These are phyloP conservation scores for Gallinago nigripennis DNA, from an alignment of 2,797 vertebrate species.

Conservation along the genomic window DNA sequence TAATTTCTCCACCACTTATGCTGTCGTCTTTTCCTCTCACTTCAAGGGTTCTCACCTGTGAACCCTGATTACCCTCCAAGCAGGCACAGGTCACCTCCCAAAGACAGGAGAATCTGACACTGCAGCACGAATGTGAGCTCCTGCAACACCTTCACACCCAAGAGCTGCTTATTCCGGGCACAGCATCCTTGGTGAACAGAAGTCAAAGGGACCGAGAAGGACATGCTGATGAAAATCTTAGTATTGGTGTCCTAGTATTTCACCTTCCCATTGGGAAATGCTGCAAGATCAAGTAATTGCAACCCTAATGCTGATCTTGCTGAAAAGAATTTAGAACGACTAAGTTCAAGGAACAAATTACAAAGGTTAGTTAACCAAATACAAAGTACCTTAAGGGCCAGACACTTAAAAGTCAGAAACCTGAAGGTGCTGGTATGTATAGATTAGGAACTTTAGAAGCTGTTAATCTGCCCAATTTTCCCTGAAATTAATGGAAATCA, in stretches of 20 bases:
- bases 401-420: not conserved
- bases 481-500: not conserved
- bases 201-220: not conserved
- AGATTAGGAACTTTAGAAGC: not conserved
- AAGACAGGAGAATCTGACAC: not conserved
- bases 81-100: fast-evolving
- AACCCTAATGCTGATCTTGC: not conserved
- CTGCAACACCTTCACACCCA: fast-evolving
- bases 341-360: not conserved
- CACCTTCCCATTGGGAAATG: not conserved
- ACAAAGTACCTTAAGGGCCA: not conserved
- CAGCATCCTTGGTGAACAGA: not conserved
- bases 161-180: not conserved
- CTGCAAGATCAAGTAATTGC: not conserved
- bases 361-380: not conserved
- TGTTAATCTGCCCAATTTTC: not conserved
- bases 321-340: not conserved
- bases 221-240: not conserved
- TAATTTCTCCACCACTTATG: not conserved
- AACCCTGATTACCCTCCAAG: fast-evolving
- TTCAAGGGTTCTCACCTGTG: not conserved
- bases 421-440: not conserved
- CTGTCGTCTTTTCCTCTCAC: not conserved
- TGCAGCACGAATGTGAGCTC: not conserved
- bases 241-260: not conserved